phyloP scores from a whole-genome alignment of 2,797 vertebrate genomes.

The Otus scops region DNA sequence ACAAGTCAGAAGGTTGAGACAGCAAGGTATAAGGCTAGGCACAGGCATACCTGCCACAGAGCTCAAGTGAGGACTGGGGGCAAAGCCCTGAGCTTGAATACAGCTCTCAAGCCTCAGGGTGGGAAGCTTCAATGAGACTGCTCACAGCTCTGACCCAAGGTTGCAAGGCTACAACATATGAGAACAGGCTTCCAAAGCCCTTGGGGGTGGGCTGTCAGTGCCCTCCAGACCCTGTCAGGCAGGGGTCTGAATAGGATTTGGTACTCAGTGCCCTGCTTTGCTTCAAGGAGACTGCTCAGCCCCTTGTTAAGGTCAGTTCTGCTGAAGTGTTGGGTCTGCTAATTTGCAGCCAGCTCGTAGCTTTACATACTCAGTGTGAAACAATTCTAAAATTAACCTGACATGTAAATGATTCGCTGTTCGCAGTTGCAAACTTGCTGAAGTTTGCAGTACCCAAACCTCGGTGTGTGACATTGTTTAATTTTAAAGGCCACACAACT shows the following conservation, averaged over 20 bases:
- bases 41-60: accelerated
- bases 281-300: not conserved
- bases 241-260: not conserved
- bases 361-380: not conserved
- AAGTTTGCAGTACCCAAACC: not conserved
- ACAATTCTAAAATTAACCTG: not conserved
- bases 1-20: not conserved
- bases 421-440: not conserved
- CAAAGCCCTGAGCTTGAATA: not conserved
- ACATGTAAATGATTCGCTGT: not conserved
- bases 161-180: not conserved
- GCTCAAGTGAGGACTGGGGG: not conserved
- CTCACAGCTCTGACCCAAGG: not conserved
- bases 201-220: not conserved
- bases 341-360: not conserved
- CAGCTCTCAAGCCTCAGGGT: not conserved
- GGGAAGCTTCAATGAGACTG: not conserved
- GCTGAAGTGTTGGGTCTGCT: not conserved
- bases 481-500: not conserved
- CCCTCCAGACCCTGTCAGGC: not conserved
- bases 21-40: not conserved
- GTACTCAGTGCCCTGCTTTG: not conserved
- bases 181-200: not conserved
- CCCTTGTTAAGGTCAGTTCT: not conserved
- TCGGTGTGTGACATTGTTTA: not conserved